Evolutionary conservation across 2,797 vertebrate genomes (phyloP).

Genomic region (Sebastes flavidus): DNA sequence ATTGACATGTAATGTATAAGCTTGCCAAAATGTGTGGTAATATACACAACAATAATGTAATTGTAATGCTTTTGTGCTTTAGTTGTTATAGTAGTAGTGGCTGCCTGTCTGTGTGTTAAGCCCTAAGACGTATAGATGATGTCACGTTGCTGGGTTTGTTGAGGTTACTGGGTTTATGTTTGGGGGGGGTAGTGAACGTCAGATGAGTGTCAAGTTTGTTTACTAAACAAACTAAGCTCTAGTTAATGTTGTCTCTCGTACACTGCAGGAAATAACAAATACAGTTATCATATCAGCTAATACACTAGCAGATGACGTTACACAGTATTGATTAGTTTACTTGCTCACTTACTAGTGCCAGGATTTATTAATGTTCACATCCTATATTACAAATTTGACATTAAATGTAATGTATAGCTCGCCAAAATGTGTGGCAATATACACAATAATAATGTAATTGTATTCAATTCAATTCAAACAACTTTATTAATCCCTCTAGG

Average conservation of each 20-base stretch:
- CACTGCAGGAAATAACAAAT: not conserved
- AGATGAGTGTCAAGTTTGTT: constrained; percentile 19
- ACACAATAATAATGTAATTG: not conserved
- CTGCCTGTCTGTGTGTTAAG: no score
- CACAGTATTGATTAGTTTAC: not conserved
- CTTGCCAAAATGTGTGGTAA: not conserved
- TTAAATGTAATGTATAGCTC: not conserved
- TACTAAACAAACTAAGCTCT: no score
- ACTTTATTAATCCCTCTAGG: no score
- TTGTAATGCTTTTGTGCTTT: no score
- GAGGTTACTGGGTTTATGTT: constrained; percentile 55
- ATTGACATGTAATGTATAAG: not conserved
- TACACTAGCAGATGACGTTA: not conserved
- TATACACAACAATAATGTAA: not conserved
- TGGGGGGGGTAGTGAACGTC: not conserved
- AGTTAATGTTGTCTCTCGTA: no score
- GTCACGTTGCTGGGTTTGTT: constrained; percentile 4
- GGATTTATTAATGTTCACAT: not conserved
- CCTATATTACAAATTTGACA: not conserved
- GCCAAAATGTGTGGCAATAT: not conserved
- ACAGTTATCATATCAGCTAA: not conserved
- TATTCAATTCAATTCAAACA: no score
- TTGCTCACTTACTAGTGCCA: not conserved
- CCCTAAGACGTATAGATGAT: no score
- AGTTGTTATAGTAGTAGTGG: no score